phyloP scores from a whole-genome alignment of 2,888 invertebrate genomes.

The Dynastes grantii region DNA sequence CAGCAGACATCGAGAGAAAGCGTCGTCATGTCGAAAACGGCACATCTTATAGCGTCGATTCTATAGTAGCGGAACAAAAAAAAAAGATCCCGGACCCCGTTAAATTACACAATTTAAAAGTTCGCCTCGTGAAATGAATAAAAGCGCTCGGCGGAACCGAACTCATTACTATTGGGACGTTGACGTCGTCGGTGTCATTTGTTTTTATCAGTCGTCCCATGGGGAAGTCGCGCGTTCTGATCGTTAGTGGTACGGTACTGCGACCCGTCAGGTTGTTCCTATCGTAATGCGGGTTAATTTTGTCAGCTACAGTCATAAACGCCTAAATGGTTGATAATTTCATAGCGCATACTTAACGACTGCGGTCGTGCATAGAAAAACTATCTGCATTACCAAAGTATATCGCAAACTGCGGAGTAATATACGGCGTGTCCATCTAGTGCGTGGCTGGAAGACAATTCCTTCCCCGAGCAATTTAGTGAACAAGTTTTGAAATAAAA shows the following conservation, averaged over 20 bases:
- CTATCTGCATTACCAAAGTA: too few relatives aligned
- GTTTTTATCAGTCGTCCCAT: conserved; percentile 68
- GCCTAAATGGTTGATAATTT: conserved; percentile 21
- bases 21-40: conserved; percentile 53
- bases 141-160: conserved; percentile 68
- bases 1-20: conserved; percentile 48
- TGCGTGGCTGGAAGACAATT: too few relatives aligned
- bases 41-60: conserved; percentile 48
- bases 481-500: too few relatives aligned
- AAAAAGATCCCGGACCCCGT: conserved; percentile 63
- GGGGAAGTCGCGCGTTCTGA: conserved; percentile 57
- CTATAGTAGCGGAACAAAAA: conserved; percentile 60
- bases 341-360: conserved; percentile 3
- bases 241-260: conserved; percentile 37
- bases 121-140: conserved; percentile 72
- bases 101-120: conserved; percentile 73
- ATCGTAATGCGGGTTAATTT: conserved; percentile 40
- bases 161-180: conserved; percentile 68
- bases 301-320: conserved; percentile 27
- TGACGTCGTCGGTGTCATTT: conserved; percentile 69
- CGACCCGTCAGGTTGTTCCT: conserved; percentile 33
- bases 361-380: not conserved
- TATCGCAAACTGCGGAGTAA: too few relatives aligned
- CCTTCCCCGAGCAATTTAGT: too few relatives aligned
- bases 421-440: too few relatives aligned